Percentiles rank a stretch among this genome's conserved stretches.
Conservation (phyloP, 2,888 invertebrate genomes). For the Microplitis manilae region DNA sequence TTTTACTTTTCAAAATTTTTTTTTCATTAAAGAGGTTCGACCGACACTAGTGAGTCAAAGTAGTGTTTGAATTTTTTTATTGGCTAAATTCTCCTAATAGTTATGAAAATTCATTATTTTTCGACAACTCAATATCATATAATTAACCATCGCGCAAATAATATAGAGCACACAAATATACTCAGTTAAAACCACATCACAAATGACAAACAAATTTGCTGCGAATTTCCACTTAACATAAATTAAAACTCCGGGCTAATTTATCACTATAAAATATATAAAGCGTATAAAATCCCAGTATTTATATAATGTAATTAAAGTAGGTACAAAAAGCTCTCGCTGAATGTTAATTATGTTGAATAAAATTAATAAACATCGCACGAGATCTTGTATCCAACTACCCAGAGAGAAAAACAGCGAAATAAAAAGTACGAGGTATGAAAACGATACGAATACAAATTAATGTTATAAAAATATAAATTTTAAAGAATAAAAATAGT, state of each 20-base stretch:
- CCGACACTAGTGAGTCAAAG: too few relatives aligned
- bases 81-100: too few relatives aligned
- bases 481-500: not conserved
- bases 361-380: not conserved
- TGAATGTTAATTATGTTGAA: constrained; percentile 1
- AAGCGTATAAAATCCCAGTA: not conserved
- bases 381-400: not conserved
- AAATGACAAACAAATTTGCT: not conserved
- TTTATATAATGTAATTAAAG: not conserved
- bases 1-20: too few relatives aligned
- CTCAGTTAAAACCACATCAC: too few relatives aligned
- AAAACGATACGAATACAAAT: not conserved
- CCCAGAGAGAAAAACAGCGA: not conserved
- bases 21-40: too few relatives aligned
- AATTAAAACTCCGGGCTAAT: not conserved
- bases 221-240: not conserved
- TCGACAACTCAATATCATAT: too few relatives aligned
- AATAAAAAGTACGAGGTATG: not conserved
- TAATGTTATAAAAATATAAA: not conserved
- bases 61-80: too few relatives aligned
- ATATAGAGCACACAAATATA: too few relatives aligned
- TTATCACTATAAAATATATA: not conserved
- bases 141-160: too few relatives aligned
- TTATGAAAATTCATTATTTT: too few relatives aligned
- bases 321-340: not conserved